phyloP scores from a whole-genome alignment of 1,140 invertebrate species.

The Orchestia grillus region DNA sequence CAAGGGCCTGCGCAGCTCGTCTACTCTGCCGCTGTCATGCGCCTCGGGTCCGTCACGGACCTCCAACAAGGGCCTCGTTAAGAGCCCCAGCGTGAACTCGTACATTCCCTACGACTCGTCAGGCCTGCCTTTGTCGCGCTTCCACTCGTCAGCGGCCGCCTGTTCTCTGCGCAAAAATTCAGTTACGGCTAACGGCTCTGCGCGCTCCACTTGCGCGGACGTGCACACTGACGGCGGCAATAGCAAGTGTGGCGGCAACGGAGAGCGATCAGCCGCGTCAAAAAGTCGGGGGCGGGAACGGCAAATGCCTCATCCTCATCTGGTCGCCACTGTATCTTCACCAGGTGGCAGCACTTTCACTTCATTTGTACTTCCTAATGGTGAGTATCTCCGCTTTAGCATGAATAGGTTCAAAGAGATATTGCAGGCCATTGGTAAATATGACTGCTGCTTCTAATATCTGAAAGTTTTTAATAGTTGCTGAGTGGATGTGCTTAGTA shows the following conservation, averaged over 20 bases:
- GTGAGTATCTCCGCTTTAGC: background rate
- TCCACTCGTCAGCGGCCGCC: background rate
- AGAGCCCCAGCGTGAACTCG: slow-evolving; percentile 53
- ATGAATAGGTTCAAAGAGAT: no score
- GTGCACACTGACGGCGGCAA: background rate
- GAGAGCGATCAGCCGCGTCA: background rate
- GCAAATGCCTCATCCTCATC: slow-evolving; percentile 35
- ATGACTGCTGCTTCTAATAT: background rate
- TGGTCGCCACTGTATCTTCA: slow-evolving; percentile 50
- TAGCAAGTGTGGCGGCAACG: background rate
- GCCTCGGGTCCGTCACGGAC: slow-evolving; percentile 3
- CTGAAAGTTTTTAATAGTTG: background rate
- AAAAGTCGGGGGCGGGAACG: slow-evolving; percentile 14
- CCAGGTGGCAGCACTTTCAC: slow-evolving; percentile 56
- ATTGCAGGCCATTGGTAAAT: background rate
- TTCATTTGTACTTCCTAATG: slow-evolving; percentile 51
- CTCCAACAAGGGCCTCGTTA: slow-evolving; percentile 39
- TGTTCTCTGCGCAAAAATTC: slow-evolving; percentile 40
- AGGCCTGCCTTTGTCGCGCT: slow-evolving; percentile 32
- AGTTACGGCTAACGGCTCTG: slow-evolving; percentile 37
- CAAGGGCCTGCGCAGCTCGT: slow-evolving; percentile 26
- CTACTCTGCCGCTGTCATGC: slow-evolving; percentile 28
- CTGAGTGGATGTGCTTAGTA: background rate
- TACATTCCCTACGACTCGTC: slow-evolving; percentile 48
- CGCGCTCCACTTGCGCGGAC: background rate